Evolutionary conservation across 2,888 invertebrate species (phyloP).

Genomic region (Drosophila leonis): DNA sequence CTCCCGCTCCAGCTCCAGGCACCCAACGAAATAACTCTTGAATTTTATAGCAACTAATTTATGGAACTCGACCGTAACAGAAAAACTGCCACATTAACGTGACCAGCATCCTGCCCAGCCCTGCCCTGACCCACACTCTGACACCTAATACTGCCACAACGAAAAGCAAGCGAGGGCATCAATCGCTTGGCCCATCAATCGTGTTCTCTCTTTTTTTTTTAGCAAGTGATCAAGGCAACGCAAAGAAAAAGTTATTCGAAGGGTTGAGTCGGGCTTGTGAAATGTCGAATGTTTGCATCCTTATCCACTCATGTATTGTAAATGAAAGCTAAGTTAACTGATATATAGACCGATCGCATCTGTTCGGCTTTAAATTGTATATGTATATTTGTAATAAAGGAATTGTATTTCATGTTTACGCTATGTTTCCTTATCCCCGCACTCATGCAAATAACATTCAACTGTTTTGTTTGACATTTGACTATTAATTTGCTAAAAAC

Average conservation of each 20-base stretch:
- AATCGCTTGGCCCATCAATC: slow-evolving; percentile 16
- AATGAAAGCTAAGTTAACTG: slow-evolving; percentile 66
- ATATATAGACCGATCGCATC: slow-evolving; percentile 57
- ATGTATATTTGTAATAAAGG: slow-evolving; percentile 50
- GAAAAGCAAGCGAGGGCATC: slow-evolving; percentile 23
- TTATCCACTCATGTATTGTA: slow-evolving; percentile 57
- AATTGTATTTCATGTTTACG: slow-evolving; percentile 41
- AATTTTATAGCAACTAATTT: slow-evolving; percentile 30
- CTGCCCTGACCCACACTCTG: slow-evolving; percentile 22
- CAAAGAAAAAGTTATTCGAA: slow-evolving; percentile 31
- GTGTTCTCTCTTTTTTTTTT: slow-evolving; percentile 16
- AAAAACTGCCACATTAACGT: slow-evolving; percentile 67
- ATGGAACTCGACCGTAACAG: slow-evolving; percentile 54
- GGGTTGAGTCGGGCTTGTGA: slow-evolving; percentile 32
- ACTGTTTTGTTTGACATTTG: slow-evolving; percentile 6
- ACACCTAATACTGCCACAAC: slow-evolving; percentile 55
- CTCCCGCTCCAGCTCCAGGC: slow-evolving; percentile 29
- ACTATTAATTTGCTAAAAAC: slow-evolving; percentile 53
- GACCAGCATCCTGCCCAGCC: slow-evolving; percentile 33
- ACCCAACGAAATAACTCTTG: slow-evolving; percentile 31
- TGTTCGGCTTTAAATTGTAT: slow-evolving; percentile 55
- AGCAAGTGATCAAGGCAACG: slow-evolving; percentile 22
- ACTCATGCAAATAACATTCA: slow-evolving; percentile 12
- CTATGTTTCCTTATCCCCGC: slow-evolving; percentile 6
- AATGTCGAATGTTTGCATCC: slow-evolving; percentile 8